Conservation (phyloP, 1,140 invertebrate species). For the Rhopalosiphum padi region DNA sequence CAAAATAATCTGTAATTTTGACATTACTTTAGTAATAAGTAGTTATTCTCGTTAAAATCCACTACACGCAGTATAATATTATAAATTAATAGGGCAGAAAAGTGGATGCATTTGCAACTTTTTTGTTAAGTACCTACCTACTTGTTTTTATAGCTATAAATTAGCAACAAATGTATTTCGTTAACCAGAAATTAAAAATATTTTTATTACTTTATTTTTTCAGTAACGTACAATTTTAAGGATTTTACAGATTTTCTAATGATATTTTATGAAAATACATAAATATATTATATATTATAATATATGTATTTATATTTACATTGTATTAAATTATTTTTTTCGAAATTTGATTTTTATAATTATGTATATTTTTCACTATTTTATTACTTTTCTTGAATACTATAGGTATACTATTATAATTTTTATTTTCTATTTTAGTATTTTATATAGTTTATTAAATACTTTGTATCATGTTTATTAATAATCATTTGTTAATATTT, state of each 20-base stretch:
- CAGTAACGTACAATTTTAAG: neutral
- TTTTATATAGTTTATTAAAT: no score
- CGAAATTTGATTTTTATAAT: neutral
- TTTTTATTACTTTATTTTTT: neutral
- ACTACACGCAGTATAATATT: neutral
- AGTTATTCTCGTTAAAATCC: neutral
- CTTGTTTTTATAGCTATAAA: neutral
- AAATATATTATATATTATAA: neutral
- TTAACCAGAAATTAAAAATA: neutral
- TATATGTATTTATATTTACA: no score
- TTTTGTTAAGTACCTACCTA: neutral
- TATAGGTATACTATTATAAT: neutral
- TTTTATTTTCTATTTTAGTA: no score
- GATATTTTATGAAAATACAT: neutral
- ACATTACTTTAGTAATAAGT: neutral
- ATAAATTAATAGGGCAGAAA: neutral
- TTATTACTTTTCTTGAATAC: neutral
- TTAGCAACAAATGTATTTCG: neutral
- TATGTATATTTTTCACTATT: neutral
- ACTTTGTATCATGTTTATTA: no score
- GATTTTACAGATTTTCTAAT: neutral
- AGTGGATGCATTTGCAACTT: neutral
- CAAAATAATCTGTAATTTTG: neutral
- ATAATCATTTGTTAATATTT: no score
- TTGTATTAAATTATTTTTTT: neutral